These are phyloP conservation scores for Macrocentrus cingulum DNA, from an alignment of 1,140 invertebrate species.

Conservation along the genomic window DNA sequence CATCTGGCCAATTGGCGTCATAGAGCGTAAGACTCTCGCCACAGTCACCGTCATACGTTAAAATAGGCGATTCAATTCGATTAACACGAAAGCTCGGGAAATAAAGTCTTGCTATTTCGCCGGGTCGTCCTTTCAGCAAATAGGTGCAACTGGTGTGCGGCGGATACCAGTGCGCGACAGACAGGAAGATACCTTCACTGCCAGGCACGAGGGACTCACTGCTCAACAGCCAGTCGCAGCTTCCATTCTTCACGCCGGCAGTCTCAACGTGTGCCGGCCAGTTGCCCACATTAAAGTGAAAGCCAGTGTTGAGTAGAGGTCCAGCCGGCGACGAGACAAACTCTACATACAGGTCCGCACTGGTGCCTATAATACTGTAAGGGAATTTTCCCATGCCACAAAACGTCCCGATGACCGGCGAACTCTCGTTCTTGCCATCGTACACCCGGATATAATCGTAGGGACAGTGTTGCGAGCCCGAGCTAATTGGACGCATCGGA, in stretches of 20 bases:
- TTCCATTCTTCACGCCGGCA: slow-evolving; percentile 78
- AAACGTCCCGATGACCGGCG: slow-evolving; percentile 85
- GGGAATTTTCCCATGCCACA: slow-evolving; percentile 93
- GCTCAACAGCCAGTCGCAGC: slow-evolving; percentile 83
- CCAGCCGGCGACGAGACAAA: slow-evolving; percentile 88
- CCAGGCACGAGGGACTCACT: slow-evolving; percentile 76
- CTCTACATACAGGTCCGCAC: slow-evolving; percentile 85
- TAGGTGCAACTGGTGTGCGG: slow-evolving; percentile 89
- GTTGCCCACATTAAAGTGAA: slow-evolving; percentile 91
- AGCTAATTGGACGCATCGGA: slow-evolving; percentile 86
- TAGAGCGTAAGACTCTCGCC: slow-evolving; percentile 86
- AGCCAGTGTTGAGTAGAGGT: slow-evolving; percentile 85
- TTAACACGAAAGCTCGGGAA: slow-evolving; percentile 89
- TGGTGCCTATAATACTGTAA: slow-evolving; percentile 90
- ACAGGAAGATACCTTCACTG: slow-evolving; percentile 85
- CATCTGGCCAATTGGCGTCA: slow-evolving; percentile 81
- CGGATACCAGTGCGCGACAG: slow-evolving; percentile 90
- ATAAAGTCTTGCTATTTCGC: slow-evolving; percentile 83
- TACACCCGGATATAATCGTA: slow-evolving; percentile 89
- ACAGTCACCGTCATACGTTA: slow-evolving; percentile 83
- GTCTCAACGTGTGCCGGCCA: slow-evolving; percentile 89
- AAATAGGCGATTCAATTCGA: slow-evolving; percentile 82
- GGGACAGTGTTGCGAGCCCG: slow-evolving; percentile 82
- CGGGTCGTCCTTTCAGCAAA: slow-evolving; percentile 77
- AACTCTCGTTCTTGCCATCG: slow-evolving; percentile 85